These are phyloP conservation scores for Drosophila lacteicornis DNA, from an alignment of 1,140 invertebrate species.

Conservation along the genomic window DNA sequence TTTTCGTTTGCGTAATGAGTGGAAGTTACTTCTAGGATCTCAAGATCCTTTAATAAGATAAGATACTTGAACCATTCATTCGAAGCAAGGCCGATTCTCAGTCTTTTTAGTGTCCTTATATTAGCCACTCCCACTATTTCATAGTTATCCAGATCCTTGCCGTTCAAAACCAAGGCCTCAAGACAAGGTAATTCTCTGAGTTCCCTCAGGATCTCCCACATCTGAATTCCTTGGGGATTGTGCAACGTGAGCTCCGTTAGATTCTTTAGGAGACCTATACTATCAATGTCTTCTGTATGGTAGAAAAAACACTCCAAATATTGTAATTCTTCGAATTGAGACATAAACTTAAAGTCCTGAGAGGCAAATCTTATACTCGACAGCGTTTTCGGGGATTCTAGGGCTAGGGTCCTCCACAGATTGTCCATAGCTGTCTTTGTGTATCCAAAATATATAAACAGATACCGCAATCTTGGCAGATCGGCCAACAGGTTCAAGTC, in stretches of 20 bases:
- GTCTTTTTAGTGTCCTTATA: background rate
- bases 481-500: background rate
- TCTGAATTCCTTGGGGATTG: background rate
- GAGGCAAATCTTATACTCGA: background rate
- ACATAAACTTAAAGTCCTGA: conserved; percentile 1
- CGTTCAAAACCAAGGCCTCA: background rate
- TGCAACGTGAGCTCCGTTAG: background rate
- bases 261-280: background rate
- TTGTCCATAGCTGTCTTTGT: background rate
- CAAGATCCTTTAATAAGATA: background rate
- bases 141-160: conserved; percentile 3
- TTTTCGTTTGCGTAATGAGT: conserved; percentile 1
- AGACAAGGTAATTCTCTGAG: background rate
- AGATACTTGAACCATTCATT: conserved; percentile 7
- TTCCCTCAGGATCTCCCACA: background rate
- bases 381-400: background rate
- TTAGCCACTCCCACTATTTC: background rate
- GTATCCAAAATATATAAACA: background rate
- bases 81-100: background rate
- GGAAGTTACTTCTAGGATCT: background rate
- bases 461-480: background rate
- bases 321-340: conserved; percentile 1
- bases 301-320: background rate
- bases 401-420: background rate
- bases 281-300: background rate